Conservation (phyloP, 1,140 invertebrate species). For the Meteorus sp. region DNA sequence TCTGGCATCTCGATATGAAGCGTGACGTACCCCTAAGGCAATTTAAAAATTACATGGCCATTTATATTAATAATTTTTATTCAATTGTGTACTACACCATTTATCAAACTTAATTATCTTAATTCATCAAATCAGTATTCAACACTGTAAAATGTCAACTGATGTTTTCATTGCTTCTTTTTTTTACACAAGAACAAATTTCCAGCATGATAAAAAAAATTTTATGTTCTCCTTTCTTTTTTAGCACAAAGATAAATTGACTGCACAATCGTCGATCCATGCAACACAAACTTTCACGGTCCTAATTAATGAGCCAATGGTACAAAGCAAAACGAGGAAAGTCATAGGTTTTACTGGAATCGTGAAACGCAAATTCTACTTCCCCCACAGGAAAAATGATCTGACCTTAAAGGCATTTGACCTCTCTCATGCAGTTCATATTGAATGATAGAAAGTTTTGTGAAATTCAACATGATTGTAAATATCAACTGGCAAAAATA, state of each 20-base stretch:
- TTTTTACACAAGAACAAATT: neutral
- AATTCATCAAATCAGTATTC: no score
- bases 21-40: constrained; percentile 76
- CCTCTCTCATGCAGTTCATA: neutral
- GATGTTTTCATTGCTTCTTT: no score
- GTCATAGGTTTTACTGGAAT: neutral
- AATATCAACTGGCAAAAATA: neutral
- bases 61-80: neutral
- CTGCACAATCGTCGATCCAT: neutral
- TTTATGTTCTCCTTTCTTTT: neutral
- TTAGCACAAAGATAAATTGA: neutral
- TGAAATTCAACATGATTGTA: constrained; percentile 2
- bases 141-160: neutral
- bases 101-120: no score
- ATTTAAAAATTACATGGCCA: no score
- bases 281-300: neutral
- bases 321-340: neutral
- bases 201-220: neutral
- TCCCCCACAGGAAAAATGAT: neutral
- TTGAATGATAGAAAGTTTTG: constrained; percentile 13
- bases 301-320: constrained; percentile 9
- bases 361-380: neutral
- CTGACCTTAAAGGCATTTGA: constrained; percentile 1
- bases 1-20: constrained; percentile 81
- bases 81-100: neutral